Percentiles rank a stretch among this genome's conserved stretches.
phyloP scores from a whole-genome alignment of 2,888 invertebrate species.

The Perizoma affinitatum region DNA sequence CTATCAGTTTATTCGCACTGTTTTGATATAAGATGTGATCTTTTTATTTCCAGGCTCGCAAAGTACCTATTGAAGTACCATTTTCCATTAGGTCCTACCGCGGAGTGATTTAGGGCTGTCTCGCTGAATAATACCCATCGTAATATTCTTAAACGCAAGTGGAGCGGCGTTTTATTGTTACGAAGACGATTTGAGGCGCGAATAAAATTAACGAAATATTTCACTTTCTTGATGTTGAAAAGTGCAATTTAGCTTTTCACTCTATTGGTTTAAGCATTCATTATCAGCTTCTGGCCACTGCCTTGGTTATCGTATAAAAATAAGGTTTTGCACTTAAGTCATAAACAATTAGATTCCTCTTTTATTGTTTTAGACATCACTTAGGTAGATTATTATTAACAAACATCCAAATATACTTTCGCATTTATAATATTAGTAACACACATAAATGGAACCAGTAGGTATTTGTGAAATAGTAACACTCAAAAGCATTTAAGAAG shows the following conservation, averaged over 20 bases:
- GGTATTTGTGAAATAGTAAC: no score
- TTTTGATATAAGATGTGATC: constrained; percentile 21
- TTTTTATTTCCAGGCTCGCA: constrained; percentile 52
- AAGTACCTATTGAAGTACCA: constrained; percentile 55
- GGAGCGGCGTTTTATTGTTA: constrained; percentile 51
- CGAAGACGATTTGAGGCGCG: constrained; percentile 36
- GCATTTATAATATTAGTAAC: no score
- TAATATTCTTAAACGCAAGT: constrained; percentile 53
- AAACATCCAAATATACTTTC: no score
- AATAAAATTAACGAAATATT: constrained; percentile 25
- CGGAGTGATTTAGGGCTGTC: constrained; percentile 63
- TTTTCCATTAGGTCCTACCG: constrained; percentile 63
- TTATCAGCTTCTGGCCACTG: neutral
- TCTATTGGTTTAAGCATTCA: neutral
- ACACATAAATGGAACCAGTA: no score
- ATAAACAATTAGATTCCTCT: no score
- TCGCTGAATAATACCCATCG: constrained; percentile 57
- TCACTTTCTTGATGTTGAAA: constrained; percentile 7
- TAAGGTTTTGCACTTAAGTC: no score
- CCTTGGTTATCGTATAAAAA: neutral
- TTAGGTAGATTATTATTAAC: no score
- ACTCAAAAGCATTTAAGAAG: no score
- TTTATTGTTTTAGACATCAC: no score
- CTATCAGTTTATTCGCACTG: no score
- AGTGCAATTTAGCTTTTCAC: constrained; percentile 6